Evolutionary conservation across 1,140 invertebrate species (phyloP).

Genomic region (Drosophila persimilis): DNA sequence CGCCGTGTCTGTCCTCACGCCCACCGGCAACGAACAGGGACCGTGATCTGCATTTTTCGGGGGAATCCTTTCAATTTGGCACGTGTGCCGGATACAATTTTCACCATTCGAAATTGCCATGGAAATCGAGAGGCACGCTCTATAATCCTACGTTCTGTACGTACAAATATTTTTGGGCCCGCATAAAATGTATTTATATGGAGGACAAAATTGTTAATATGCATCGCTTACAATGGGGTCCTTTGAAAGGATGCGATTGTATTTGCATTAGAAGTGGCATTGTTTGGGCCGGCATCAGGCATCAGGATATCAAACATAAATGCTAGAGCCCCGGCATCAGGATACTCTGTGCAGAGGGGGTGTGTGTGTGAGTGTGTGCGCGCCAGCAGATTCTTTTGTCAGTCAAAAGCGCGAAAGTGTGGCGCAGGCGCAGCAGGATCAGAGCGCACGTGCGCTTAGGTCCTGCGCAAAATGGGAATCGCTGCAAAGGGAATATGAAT

Average conservation of each 20-base stretch:
- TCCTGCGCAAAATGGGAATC: constrained; percentile 38
- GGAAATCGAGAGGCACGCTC: constrained; percentile 51
- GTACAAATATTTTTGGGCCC: constrained; percentile 30
- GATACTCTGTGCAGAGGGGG: constrained; percentile 58
- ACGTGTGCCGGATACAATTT: constrained; percentile 78
- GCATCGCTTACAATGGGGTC: constrained; percentile 53
- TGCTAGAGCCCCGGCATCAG: background rate
- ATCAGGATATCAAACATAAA: constrained; percentile 61
- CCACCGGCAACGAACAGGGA: constrained; percentile 10
- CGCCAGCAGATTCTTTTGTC: constrained; percentile 61
- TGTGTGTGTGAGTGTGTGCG: constrained; percentile 40
- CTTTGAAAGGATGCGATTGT: constrained; percentile 78
- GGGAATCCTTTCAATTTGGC: constrained; percentile 65
- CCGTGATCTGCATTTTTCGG: constrained; percentile 24
- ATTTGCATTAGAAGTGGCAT: constrained; percentile 77
- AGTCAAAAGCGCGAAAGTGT: constrained; percentile 73
- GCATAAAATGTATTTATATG: constrained; percentile 62
- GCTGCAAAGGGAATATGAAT: background rate
- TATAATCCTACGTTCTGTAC: constrained; percentile 19
- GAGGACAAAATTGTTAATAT: constrained; percentile 75
- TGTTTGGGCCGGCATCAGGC: constrained; percentile 71
- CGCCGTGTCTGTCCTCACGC: constrained; percentile 41
- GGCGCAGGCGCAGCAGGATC: constrained; percentile 61
- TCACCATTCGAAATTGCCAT: constrained; percentile 47
- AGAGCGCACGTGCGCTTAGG: constrained; percentile 60